Evolutionary conservation across 2,888 invertebrate species (phyloP), one percentile per base, ranked within the genome.

Genomic region (Ligdia adustata): DNA sequence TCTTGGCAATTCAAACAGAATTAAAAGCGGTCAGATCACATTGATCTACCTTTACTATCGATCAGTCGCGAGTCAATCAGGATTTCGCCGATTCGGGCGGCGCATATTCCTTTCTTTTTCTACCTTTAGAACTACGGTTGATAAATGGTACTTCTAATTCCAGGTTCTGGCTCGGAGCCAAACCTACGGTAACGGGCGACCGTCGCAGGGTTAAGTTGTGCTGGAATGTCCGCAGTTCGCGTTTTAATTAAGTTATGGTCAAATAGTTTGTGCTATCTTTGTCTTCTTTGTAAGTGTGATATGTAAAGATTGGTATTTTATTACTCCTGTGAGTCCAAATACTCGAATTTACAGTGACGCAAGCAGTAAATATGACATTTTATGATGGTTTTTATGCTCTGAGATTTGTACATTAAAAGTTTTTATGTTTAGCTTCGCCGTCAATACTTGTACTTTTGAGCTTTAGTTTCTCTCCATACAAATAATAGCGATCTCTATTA

Each of bases 131-230:
- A 72, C 66, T 74, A 66, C 57, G 58, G 42, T 60, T 79, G 78
- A 80, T 81, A 69, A 79, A 81, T 70, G 72, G 66, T 62, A 60
- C 75, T 72, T 75, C 78, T 78, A 80, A 79, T 79, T 77, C 70
- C 64, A 61, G 49, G 55, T 20, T 55, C 63, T 81, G 81, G 81
- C 68, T 31, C 7, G 6, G 6, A 5, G 65, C 69, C 80, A 72
- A 64, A 55, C 65, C 56, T 57, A 54, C 55, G 54, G 58, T 29
- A 27, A 37, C 37, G 18, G 37, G 26, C 29, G 32, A 24, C 47
- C 59, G 43, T 46, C 42, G 42, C 57, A 58, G 62, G 37, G 42
- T 38, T 38, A 42, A 48, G 38, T 41, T 48, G 37, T 32, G 20
- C 42, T 38, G 28, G 52, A 50, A 52, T 53, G 44, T 20, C 33